Conservation (phyloP, 2,113 vertebrate genomes). For the Chiloscyllium plagiosum region DNA sequence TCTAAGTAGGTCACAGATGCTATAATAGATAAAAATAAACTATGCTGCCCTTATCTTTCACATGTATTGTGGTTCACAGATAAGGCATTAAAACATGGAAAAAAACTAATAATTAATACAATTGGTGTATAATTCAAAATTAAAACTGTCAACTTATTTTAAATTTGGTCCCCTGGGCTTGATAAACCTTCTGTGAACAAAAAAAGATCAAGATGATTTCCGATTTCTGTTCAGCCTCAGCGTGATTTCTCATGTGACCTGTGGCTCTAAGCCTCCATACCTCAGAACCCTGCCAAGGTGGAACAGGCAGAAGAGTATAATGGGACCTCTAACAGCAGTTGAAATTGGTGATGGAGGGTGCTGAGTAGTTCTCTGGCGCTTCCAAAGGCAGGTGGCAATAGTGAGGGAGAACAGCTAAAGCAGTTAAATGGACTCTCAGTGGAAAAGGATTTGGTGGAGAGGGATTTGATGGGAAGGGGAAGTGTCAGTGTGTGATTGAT, state of each 20-base stretch:
- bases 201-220: neutral
- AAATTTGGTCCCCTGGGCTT: neutral
- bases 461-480: no score
- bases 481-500: no score
- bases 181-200: neutral
- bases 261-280: no score
- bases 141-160: neutral
- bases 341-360: no score
- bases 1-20: neutral
- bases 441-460: no score
- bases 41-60: neutral
- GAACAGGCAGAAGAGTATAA: no score
- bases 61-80: neutral
- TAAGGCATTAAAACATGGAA: neutral
- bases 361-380: no score
- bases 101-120: neutral
- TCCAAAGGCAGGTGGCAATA: no score
- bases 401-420: no score
- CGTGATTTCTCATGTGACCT: neutral
- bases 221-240: neutral
- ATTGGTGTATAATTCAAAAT: neutral
- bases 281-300: no score
- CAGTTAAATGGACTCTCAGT: no score
- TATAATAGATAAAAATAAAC: neutral
- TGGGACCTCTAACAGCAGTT: no score